Conservation (phyloP, 2,113 vertebrate genomes). For the Sprattus sprattus region DNA sequence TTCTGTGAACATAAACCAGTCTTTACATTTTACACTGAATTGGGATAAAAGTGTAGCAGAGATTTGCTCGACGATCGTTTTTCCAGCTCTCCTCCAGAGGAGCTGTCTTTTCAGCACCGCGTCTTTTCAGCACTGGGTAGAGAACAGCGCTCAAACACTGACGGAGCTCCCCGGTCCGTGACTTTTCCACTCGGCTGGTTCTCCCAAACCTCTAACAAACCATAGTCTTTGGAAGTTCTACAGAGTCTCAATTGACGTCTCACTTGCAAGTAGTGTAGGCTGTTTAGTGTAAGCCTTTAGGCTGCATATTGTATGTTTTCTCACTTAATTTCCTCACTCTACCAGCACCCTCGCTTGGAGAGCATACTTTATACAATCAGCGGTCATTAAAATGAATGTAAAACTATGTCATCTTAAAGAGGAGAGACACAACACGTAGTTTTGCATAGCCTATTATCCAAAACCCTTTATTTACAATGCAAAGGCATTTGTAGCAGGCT, state of each 20-base stretch:
- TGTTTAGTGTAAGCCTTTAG: not conserved
- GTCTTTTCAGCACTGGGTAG: constrained; percentile 60
- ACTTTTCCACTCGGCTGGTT: not conserved
- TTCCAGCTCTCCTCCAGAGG: constrained; percentile 35
- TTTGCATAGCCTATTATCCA: too few relatives aligned
- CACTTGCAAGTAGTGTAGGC: not conserved
- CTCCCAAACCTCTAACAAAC: not conserved
- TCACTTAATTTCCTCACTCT: not conserved
- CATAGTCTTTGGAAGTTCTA: not conserved
- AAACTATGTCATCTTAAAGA: too few relatives aligned
- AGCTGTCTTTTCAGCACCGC: constrained; percentile 77
- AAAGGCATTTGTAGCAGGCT: too few relatives aligned
- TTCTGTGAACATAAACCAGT: not conserved
- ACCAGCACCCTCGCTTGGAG: not conserved
- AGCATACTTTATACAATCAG: not conserved
- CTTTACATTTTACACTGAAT: not conserved
- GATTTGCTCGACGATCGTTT: not conserved
- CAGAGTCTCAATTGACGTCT: not conserved
- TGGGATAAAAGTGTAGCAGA: not conserved
- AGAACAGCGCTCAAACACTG: constrained; percentile 58
- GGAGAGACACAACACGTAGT: too few relatives aligned
- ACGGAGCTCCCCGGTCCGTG: constrained; percentile 26
- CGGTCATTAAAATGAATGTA: too few relatives aligned
- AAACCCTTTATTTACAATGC: too few relatives aligned
- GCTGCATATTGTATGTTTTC: too few relatives aligned